Evolutionary conservation across 2,888 invertebrate genomes (phyloP), one percentile per base, ranked within the genome.

Genomic region (Cyaniris semiargus): DNA sequence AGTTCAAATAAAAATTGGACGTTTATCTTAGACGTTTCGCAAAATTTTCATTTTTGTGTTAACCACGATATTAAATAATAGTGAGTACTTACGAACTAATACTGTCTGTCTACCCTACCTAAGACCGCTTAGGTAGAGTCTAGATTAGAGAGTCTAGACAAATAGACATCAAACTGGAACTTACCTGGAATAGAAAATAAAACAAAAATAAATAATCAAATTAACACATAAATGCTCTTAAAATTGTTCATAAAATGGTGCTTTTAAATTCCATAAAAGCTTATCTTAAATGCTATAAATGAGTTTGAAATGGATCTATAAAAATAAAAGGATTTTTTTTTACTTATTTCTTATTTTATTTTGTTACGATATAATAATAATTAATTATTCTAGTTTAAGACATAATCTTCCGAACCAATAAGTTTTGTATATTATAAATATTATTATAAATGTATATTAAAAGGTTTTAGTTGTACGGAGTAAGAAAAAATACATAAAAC

Each of bases 141-240:
- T 60, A 10, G 3, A 18, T 48, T 48, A 2, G 7, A 60, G 60
- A 21, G 7, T 60, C 23, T 60, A 60, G 27, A 66, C 15, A 27
- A 15, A 66, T 66, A 66, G 31, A 66, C 66, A 15, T 66, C 27
- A 66, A 66, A 27, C 27, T 21, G 66, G 66, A 66, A 66, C 66
- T 66, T 66, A 66, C 66, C 66, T 66, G 66, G 15, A 66, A 66
- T 44, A 13, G 44, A 66, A 31, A 58, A 58, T 58, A 58, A 58
- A 58, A 21, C n/a, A 7, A 66, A 15, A 27, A 27, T 15, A 66
- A 66, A 18, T 66, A 66, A 31, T 31, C 27, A 66, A 66, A 27
- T 66, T 66, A 66, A 66, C 66, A 66, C 66, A 66, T 66, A 66
- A 66, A 66, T 31, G 15, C 27, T 66, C 18, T 31, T 66, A 66